Base-by-base conservation (phyloP, 2,888 invertebrate genomes). In the Brachynemurus nebulosus region DNA sequence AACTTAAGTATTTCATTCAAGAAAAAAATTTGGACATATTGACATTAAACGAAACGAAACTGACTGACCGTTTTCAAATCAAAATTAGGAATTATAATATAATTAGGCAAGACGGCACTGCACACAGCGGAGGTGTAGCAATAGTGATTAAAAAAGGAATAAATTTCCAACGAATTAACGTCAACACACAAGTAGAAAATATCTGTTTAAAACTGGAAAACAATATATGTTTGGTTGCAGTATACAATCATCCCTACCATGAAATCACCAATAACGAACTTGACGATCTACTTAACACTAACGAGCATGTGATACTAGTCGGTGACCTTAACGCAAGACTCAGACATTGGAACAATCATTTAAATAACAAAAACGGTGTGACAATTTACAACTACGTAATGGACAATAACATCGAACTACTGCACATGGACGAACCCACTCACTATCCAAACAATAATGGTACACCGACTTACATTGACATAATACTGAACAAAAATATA, bases 321-420 rank as follows among this genome's bases (percentile, higher is more conserved):
- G 53, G 53, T 1, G 54, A 56, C 27, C 41, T 54, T 4, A 55
- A 55, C 36, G 52, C 53, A 6, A 50, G 45, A 38, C 52, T 54
- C 34, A n/a, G 4, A 8, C 14, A 38, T 1, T 55, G 55, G 54
- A 50, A 52, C 6, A 49, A 50, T 36, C 40, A 50, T 23, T 27
- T 4, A 11, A 45, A 43, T 11, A 56, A 56, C 23, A 38, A 6
- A n/a, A 55, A 45, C 38, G 54, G 54, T 1, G 39, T 9, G 18
- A 40, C 40, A 2, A 2, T 55, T 16, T 40, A 40, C 36, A 48
- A 51, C 1, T 53, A 50, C 7, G 12, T 33, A n/a, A 37, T 44
- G 34, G 41, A 50, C n/a, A 51, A 47, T 33, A 53, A 52, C 23
- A 51, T 47, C 20, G 40, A 2, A 2, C 21, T 55, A 2, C 18